Percentiles rank a stretch among this genome's conserved stretches.
phyloP scores from a whole-genome alignment of 2,888 invertebrate genomes.

The Galerucella nymphaeae region DNA sequence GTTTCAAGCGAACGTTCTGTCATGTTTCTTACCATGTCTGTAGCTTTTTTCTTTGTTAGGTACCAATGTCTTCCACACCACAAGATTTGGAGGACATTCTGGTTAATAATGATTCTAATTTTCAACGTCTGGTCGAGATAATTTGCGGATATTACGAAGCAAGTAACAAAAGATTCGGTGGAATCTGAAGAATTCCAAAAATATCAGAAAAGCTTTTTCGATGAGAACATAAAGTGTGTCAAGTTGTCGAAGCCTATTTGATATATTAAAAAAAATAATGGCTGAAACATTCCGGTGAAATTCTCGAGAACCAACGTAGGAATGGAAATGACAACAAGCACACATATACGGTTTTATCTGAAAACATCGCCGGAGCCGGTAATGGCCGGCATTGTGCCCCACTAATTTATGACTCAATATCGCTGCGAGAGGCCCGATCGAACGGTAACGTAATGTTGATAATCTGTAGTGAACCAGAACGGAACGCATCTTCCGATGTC shows the following conservation, averaged over 20 bases:
- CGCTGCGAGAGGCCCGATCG: constrained; percentile 59
- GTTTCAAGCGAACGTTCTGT: no score
- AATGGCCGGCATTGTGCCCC: constrained; percentile 60
- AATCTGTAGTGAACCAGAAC: constrained; percentile 58
- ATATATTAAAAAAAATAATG: constrained; percentile 24
- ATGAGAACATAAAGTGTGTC: constrained; percentile 5
- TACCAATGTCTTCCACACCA: no score
- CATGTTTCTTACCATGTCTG: no score
- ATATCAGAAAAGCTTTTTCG: background rate
- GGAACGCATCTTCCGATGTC: constrained; percentile 44
- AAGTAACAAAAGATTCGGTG: constrained; percentile 16
- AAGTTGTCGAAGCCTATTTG: constrained; percentile 15
- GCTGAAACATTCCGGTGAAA: constrained; percentile 35
- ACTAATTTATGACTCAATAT: constrained; percentile 63
- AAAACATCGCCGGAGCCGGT: constrained; percentile 57
- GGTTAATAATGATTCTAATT: no score
- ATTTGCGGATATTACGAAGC: no score
- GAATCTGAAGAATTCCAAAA: constrained; percentile 4
- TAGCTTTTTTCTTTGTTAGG: no score
- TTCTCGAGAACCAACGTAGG: constrained; percentile 36
- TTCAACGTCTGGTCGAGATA: no score
- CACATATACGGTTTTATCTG: constrained; percentile 56
- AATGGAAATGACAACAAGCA: constrained; percentile 54
- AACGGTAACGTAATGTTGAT: constrained; percentile 60
- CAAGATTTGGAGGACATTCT: no score